Evolutionary conservation across 2,888 invertebrate species (phyloP), one percentile per base, ranked within the genome.

Genomic region (Hermaeophaga mercurialis): DNA sequence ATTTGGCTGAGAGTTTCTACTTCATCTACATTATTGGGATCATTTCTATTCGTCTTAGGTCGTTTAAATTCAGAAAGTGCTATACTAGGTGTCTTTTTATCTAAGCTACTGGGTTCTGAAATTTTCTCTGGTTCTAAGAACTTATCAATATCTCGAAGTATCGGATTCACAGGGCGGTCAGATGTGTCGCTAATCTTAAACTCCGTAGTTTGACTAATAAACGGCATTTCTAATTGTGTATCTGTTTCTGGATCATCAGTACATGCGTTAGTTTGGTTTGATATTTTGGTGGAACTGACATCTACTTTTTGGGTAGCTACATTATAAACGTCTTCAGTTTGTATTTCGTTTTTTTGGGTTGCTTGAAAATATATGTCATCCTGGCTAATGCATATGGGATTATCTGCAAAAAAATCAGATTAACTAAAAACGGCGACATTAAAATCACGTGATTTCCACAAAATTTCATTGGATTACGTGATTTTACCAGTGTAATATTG

Each of bases 1-100:
- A 60, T 60, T 28, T 64, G 61, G 28, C 57, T 62, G 43, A 62
- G 45, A n/a, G 62, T 58, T 55, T 58, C 58, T 7, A 31, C 5
- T 6, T 36, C 36, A 36, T 36, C 7, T 7, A n/a, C 8, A 2
- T 28, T 28, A 9, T 8, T 28, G 28, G 28, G 2, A 28, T 6
- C n/a, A 28, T 28, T n/a, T 28, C 2, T 28, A 28, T 9, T 28
- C 8, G 28, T 28, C 9, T 9, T 9, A 28, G 28, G 28, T 9
- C n/a, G 9, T 9, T 28, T 28, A 28, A 28, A 28, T 28, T 9
- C 2, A 6, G 6, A 3, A 7, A 9, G 7, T 28, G 7, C 9
- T 2, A 12, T 2, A n/a, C n/a, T 12, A 2, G 12, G n/a, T 31
- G 6, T 31, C 31, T 31, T n/a, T n/a, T 31, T n/a, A 28, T 28